A percentile compares a stretch with the other conserved stretches of the same genome.
phyloP scores from a whole-genome alignment of 2,888 invertebrate genomes.

The Rhingia campestris region DNA sequence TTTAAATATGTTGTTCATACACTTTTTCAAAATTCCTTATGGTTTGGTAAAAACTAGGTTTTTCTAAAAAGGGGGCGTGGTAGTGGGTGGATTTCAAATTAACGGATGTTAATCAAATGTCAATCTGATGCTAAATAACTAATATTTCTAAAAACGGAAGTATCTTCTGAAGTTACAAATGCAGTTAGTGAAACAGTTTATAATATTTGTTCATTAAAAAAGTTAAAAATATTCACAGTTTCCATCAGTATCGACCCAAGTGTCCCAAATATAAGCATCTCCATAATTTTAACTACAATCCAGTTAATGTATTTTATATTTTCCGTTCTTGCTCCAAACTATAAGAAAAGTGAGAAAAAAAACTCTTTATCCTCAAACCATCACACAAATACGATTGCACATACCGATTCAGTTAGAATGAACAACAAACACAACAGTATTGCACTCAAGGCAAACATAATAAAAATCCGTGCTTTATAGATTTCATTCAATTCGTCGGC shows the following conservation, averaged over 20 bases:
- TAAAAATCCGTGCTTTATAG: constrained; percentile 79
- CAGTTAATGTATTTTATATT: constrained; percentile 72
- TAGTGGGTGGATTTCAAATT: too few species aligned
- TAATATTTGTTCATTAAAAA: too few species aligned
- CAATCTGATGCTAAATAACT: too few species aligned
- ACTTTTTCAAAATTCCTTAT: too few species aligned
- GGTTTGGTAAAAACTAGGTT: too few species aligned
- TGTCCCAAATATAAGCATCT: constrained; percentile 75
- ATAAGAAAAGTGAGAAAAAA: not conserved
- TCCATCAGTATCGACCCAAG: constrained; percentile 75
- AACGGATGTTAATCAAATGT: too few species aligned
- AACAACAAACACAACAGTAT: constrained; percentile 77
- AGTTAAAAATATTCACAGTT: constrained; percentile 56
- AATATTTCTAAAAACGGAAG: too few species aligned
- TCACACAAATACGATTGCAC: not conserved
- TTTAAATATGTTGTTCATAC: too few species aligned
- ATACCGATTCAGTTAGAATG: constrained; percentile 78
- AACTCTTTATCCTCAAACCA: not conserved
- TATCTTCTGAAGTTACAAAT: too few species aligned
- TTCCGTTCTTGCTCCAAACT: constrained; percentile 49
- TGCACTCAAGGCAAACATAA: constrained; percentile 78
- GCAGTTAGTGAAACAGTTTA: too few species aligned
- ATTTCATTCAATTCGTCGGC: constrained; percentile 76
- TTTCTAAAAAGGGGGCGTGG: too few species aligned
- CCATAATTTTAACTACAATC: constrained; percentile 75